phyloP scores from a whole-genome alignment of 2,888 invertebrate species.

The Himalopsyche tibetana region DNA sequence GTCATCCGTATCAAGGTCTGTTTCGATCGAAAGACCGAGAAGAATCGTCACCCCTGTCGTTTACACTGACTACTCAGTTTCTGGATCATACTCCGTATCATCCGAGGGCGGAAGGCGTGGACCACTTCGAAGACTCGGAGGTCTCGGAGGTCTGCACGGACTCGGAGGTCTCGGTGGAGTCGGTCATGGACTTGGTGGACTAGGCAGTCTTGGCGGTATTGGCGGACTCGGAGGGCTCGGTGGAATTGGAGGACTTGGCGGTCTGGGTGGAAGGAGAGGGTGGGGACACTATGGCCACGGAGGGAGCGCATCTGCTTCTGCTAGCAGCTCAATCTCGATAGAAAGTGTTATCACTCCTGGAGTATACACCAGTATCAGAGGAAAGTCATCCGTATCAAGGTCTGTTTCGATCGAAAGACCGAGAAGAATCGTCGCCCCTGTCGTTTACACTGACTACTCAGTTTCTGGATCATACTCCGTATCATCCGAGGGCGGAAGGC shows the following conservation, averaged over 20 bases:
- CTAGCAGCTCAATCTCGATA: constrained; percentile 44
- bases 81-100: constrained; percentile 46
- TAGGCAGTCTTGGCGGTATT: not conserved
- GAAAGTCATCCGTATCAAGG: constrained; percentile 1
- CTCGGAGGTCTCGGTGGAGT: not conserved
- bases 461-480: constrained; percentile 39
- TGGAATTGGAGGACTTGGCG: too few species aligned
- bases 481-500: not conserved
- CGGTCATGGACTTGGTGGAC: not conserved
- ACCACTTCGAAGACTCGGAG: constrained; percentile 9
- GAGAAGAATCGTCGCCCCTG: constrained; percentile 2
- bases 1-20: not conserved
- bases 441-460: constrained; percentile 43
- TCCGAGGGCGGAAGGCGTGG: constrained; percentile 9
- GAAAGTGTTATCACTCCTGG: constrained; percentile 47
- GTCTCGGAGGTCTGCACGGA: not conserved
- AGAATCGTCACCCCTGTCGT: too few species aligned
- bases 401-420: constrained; percentile 45
- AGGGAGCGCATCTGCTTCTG: constrained; percentile 7
- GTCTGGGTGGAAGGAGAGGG: constrained; percentile 4
- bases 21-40: constrained; percentile 45
- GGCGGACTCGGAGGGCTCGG: constrained; percentile 49
- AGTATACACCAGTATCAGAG: not conserved
- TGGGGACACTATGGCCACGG: too few species aligned
- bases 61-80: not conserved